phyloP scores from a whole-genome alignment of 1,140 invertebrate genomes.

The Aphaenogaster floridana region DNA sequence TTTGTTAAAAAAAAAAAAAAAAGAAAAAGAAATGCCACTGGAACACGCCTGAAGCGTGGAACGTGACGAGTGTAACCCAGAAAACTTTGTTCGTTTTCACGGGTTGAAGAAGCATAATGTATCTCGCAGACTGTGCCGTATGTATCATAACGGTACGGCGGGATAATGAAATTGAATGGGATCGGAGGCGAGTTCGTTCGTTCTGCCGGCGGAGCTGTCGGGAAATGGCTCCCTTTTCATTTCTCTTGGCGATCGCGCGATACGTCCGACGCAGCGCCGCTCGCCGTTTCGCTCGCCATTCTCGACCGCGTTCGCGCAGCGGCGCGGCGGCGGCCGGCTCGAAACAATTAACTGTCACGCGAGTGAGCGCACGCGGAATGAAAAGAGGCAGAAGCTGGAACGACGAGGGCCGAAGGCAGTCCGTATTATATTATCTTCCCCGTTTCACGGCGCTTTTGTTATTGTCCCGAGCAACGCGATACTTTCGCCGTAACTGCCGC shows the following conservation, averaged over 20 bases:
- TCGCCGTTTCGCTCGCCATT: slow-evolving; percentile 27
- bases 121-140: neutral
- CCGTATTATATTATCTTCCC: slow-evolving; percentile 35
- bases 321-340: neutral
- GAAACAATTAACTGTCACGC: slow-evolving; percentile 64
- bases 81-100: slow-evolving; percentile 4
- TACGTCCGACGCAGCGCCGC: neutral
- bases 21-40: neutral
- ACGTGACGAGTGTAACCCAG: neutral
- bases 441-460: slow-evolving; percentile 20
- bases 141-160: slow-evolving; percentile 15
- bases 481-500: slow-evolving; percentile 30
- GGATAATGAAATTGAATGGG: slow-evolving; percentile 53
- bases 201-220: neutral
- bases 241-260: slow-evolving; percentile 39
- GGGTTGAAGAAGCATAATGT: neutral
- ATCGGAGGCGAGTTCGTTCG: slow-evolving; percentile 7
- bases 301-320: neutral
- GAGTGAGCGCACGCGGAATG: slow-evolving; percentile 50
- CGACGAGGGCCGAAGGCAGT: slow-evolving; percentile 15
- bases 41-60: neutral
- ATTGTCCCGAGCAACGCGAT: slow-evolving; percentile 42
- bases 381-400: slow-evolving; percentile 51
- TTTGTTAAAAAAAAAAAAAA: neutral
- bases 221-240: slow-evolving; percentile 48